Conservation (phyloP, 2,797 vertebrate species). For the Zonotrichia albicollis region DNA sequence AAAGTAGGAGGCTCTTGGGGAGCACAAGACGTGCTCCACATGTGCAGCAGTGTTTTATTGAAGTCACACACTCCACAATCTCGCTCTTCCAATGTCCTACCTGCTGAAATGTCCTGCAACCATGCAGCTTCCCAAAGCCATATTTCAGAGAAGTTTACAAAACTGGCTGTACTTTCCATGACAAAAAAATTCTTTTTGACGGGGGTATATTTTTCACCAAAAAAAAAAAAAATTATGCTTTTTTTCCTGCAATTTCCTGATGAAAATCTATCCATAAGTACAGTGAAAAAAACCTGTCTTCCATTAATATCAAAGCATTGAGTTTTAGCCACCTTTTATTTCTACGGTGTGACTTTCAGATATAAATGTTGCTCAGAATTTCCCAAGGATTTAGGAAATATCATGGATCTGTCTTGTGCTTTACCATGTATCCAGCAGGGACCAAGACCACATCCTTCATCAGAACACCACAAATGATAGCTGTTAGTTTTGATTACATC, state of each 20-base stretch:
- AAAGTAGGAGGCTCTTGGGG: neutral
- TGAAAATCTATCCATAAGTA: neutral
- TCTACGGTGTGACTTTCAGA: neutral
- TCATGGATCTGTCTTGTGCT: neutral
- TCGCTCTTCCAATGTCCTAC: neutral
- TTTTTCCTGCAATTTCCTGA: neutral
- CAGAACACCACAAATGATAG: neutral
- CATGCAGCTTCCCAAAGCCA: neutral
- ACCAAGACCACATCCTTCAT: neutral
- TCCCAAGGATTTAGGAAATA: neutral
- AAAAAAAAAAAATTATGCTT: fast-evolving
- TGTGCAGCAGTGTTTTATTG: neutral
- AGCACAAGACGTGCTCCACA: neutral
- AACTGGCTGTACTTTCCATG: neutral
- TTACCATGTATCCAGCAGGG: neutral
- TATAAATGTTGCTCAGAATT: neutral
- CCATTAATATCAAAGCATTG: neutral
- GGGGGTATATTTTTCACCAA: fast-evolving
- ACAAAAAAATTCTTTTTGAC: neutral
- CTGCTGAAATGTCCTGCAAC: neutral
- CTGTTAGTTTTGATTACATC: neutral
- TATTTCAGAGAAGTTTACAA: neutral
- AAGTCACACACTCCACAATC: neutral
- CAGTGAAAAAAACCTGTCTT: neutral
- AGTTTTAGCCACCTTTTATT: neutral